phyloP scores from a whole-genome alignment of 2,888 invertebrate species.

The Opisthograptis luteolata region DNA sequence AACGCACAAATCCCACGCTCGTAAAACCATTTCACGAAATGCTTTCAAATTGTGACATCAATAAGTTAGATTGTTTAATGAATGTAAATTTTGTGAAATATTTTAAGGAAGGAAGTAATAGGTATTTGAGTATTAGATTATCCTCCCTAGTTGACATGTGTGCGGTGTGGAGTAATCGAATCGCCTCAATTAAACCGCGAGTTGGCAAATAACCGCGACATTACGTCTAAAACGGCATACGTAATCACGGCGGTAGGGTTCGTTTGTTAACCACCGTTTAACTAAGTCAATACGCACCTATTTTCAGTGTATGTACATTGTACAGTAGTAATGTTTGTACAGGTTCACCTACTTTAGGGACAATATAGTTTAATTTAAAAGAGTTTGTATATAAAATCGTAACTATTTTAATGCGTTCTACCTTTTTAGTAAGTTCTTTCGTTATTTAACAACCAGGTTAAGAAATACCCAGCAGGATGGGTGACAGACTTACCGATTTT shows the following conservation, averaged over 20 bases:
- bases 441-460: no score
- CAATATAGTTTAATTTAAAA: no score
- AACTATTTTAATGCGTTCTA: no score
- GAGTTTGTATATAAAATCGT: no score
- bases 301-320: no score
- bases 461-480: no score
- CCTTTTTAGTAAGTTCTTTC: no score
- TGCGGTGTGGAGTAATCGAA: conserved; percentile 60
- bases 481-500: no score
- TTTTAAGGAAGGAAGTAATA: conserved; percentile 40
- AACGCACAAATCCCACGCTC: conserved; percentile 83
- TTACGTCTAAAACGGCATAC: conserved; percentile 63
- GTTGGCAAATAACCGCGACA: conserved; percentile 63
- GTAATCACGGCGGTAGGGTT: conserved; percentile 57
- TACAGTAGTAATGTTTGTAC: no score
- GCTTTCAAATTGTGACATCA: conserved; percentile 70
- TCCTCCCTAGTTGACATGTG: conserved; percentile 54
- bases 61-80: conserved; percentile 43
- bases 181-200: conserved; percentile 56
- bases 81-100: conserved; percentile 40
- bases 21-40: conserved; percentile 84
- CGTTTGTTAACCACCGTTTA: conserved; percentile 49
- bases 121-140: conserved; percentile 50
- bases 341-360: no score
- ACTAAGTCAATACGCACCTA: conserved; percentile 32